Evolutionary conservation across 2,797 vertebrate species (phyloP), one percentile per base, ranked within the genome.

Genomic region (Loriculus beryllinus): DNA sequence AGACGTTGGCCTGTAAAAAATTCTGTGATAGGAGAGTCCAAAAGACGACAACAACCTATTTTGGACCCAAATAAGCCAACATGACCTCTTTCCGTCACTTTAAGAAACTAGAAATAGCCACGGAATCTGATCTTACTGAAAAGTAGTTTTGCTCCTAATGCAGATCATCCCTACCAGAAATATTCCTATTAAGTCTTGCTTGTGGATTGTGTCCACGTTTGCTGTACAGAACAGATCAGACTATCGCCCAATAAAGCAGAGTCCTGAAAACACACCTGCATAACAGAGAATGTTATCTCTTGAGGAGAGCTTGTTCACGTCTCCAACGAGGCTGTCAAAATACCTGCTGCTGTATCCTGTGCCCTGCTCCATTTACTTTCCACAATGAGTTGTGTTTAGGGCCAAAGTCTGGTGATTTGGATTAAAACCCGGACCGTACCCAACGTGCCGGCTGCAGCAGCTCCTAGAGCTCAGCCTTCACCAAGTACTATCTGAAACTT

Each of bases 201-300:
- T 14, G 15, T 4, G 26, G 49, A 56, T 29, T 48, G 21, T 68
- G 26, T 28, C 21, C 22, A 31, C 39, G 23, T 43, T 14, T 56
- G 62, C 42, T 29, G 35, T 3, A 31, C 19, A 45, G 60, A 8
- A 7, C 40, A 56, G 54, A 40, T 20, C n/a, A 62, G 10, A 14
- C 4, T 6, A 31, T 3, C 42, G 33, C 48, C n/a, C 67, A n/a
- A 3, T 2, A 31, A 21, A 5, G 49, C 0, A 0, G 45, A 65
- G 42, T 28, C 40, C 71, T 19, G 70, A n/a, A 33, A 26, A 9
- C 28, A 7, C 31, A 35, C 31, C 59, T 51, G 40, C 8, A 1
- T 2, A 17, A 22, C 29, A 42, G 23, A 15, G 2, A 17, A 7
- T 3, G 39, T 5, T 18, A 19, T 14, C 26, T 15, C 39, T 21